phyloP scores from a whole-genome alignment of 1,140 invertebrate genomes.

The Lamellibrachia luymesi region DNA sequence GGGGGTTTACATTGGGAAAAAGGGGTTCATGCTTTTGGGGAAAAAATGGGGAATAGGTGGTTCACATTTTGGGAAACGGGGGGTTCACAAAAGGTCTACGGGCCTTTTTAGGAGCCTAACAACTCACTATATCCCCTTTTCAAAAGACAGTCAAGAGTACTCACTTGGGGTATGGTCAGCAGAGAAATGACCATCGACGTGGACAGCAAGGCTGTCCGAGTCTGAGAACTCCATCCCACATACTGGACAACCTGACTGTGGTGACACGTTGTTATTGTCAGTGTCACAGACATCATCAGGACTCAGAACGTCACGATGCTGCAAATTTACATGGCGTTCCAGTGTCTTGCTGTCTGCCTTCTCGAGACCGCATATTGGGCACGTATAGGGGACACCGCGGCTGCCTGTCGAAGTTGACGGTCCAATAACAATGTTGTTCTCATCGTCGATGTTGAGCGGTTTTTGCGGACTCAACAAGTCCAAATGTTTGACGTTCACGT shows the following conservation, averaged over 20 bases:
- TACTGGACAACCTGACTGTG: conserved; percentile 35
- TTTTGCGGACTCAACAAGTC: conserved; percentile 72
- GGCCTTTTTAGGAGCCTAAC: neutral
- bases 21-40: no score
- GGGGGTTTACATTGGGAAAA: no score
- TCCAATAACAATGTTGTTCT: conserved; percentile 67
- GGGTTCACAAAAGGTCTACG: no score
- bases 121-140: neutral
- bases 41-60: no score
- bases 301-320: conserved; percentile 74
- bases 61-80: no score
- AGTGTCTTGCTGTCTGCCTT: conserved; percentile 60
- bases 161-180: conserved; percentile 43
- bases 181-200: conserved; percentile 51
- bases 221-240: conserved; percentile 44
- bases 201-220: conserved; percentile 33
- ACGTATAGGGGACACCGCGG: conserved; percentile 20
- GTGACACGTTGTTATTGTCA: neutral
- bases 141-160: neutral
- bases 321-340: conserved; percentile 81
- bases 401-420: conserved; percentile 63
- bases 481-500: conserved; percentile 81
- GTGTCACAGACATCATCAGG: conserved; percentile 43
- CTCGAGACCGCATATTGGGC: conserved; percentile 41
- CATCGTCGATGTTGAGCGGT: conserved; percentile 36